Base-by-base conservation (phyloP, 2,888 invertebrate species). In the Ornithoptera priamus region DNA sequence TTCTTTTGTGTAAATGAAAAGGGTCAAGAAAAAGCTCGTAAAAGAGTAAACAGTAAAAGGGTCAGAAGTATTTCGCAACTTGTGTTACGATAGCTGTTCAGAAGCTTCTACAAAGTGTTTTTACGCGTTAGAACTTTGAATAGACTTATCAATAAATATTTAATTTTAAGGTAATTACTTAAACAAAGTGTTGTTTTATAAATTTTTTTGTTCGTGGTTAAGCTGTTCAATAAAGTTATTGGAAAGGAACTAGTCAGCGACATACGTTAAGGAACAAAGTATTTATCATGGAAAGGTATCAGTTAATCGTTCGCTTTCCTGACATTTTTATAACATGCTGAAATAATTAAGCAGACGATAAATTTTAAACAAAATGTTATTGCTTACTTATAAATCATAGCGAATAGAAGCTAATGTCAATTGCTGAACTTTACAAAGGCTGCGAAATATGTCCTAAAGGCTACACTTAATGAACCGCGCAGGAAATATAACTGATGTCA, bases 381-480 rank as follows among this genome's bases (percentile, higher is more conserved):
- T 56, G 15, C 12, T 22, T 24, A 15, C 57, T n/a, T 58, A 58
- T 58, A 58, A 58, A 58, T 58, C 57, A 58, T 58, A 58, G 20
- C 22, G 22, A 58, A 58, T 22, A 58, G 22, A 50, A 66, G 61
- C 20, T 70, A 90, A 90, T 90, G 90, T 88, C 90, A 90, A 83
- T 83, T 76, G 85, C 81, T 90, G 90, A 90, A 89, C 90, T 90
- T 90, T 89, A 76, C 84, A 84, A 82, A 85, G 85, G 80, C 79
- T 77, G 76, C 74, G 58, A 50, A 53, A 58, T 22, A 20, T 42
- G 50, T 72, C 39, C 39, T 72, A 73, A 70, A 70, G 66, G 69
- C 58, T 66, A 70, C 50, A 39, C 30, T 58, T 59, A 70, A 59
- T 70, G 65, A 66, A 70, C 69, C 66, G 66, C 60, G 53, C 20